A percentile compares a stretch with the other conserved stretches of the same genome.
These are phyloP conservation scores for Tokudaia muenninki DNA, from an alignment of 2,797 vertebrate species.

Conservation along the genomic window DNA sequence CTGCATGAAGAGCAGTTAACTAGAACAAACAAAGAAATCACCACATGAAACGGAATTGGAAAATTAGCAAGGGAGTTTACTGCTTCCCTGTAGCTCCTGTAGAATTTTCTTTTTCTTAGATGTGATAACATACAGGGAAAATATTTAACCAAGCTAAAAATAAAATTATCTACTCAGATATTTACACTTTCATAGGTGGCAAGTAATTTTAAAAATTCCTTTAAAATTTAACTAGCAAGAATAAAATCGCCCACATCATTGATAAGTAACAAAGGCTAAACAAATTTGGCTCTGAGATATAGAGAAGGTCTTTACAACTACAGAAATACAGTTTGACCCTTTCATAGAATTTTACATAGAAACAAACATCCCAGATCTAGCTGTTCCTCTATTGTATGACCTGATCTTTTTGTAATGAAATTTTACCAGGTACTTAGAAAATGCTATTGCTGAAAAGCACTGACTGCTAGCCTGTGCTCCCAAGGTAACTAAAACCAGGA, in stretches of 20 bases:
- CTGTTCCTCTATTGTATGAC: slow-evolving; percentile 30
- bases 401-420: slow-evolving; percentile 74
- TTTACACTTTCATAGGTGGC: neutral
- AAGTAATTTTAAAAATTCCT: neutral
- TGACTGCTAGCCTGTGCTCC: neutral
- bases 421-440: neutral
- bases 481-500: neutral
- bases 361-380: slow-evolving; percentile 60
- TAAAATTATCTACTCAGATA: slow-evolving; percentile 1
- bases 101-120: neutral
- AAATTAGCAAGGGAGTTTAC: neutral
- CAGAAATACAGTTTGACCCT: neutral
- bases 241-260: neutral
- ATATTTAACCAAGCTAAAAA: slow-evolving; percentile 18
- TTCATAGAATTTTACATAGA: neutral
- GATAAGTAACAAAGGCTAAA: neutral
- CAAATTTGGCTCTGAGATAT: neutral
- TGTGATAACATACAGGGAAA: neutral
- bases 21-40: neutral
- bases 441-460: neutral
- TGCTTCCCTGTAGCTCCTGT: neutral
- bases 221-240: neutral
- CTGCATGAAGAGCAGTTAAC: neutral
- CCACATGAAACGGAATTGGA: neutral
- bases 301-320: neutral